Base-by-base conservation (phyloP, 1,140 invertebrate genomes). In the Bombus waltoni region DNA sequence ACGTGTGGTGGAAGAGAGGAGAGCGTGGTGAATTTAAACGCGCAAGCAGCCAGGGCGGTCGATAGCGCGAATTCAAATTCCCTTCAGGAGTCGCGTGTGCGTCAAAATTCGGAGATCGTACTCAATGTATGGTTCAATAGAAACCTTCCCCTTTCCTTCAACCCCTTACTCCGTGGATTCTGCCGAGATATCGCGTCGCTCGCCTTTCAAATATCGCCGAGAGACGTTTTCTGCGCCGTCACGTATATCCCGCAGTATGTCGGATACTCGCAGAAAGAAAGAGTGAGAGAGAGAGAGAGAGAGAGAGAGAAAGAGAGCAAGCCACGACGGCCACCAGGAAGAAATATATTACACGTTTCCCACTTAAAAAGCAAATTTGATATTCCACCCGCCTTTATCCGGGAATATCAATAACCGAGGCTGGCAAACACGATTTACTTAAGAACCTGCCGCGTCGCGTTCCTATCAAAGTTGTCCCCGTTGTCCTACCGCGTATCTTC, bases 101-200 rank as follows among this genome's bases (percentile, higher is more conserved):
- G 78, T 81, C 84, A 85, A 81, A 85, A 85, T 85, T 81, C 84
- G 78, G 40, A 81, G 84, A 75, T 85, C 84, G 79, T 85, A 73
- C 79, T 73, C 84, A 40, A 81, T 85, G 84, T 28, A 85, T 10
- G 78, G 84, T 81, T 81, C 84, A 81, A 81, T 81, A 85, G 84
- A 71, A 81, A 28, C 1, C 65, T 28, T 22, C 25, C 35, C 22
- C 13, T 6, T 25, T 38, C 73, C 42, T n/a, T 25, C 15, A 1
- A 9, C 32, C 22, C 38, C 40, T 28, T 15, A 6, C 78, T 18
- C 53, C 28, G 28, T 22, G 40, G 42, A 70, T 71, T 75, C 66
- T 18, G 65, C 47, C 57, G 44, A 81, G 84, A 85, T 85, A 85
- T 47, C 62, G 71, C 84, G 42, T 73, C 83, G 71, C 71, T 35